Percentiles rank a stretch among this genome's conserved stretches.
Conservation (phyloP, 1,140 invertebrate genomes). For the Cydia fagiglandana region DNA sequence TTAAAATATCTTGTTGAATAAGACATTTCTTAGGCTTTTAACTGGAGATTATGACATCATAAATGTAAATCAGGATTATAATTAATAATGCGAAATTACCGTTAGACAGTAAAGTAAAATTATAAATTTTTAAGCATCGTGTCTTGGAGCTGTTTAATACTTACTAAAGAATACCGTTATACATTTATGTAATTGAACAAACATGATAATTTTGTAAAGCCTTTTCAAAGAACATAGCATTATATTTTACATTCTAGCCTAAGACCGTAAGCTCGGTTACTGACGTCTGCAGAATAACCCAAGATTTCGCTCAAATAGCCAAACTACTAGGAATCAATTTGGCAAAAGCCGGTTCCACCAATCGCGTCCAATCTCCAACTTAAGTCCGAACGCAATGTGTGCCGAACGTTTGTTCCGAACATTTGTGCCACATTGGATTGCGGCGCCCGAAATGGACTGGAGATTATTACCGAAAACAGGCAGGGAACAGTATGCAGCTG, state of each 20-base stretch:
- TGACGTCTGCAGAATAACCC: neutral
- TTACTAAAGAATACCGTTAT: no score
- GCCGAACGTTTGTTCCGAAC: slow-evolving; percentile 41
- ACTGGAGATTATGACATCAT: slow-evolving; percentile 35
- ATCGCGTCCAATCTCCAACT: slow-evolving; percentile 22
- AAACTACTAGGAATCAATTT: slow-evolving; percentile 3
- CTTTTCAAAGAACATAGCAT: neutral
- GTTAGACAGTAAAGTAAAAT: no score
- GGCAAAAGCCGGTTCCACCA: slow-evolving; percentile 3
- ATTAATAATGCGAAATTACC: neutral
- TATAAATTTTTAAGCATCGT: no score
- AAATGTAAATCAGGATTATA: neutral
- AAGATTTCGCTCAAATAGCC: neutral
- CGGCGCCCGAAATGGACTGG: slow-evolving; percentile 44
- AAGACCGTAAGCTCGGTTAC: neutral
- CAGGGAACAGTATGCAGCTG: slow-evolving; percentile 54
- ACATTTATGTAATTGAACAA: no score
- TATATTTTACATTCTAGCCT: neutral
- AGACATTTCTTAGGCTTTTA: neutral
- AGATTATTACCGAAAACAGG: slow-evolving; percentile 53
- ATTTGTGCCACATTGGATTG: slow-evolving; percentile 24
- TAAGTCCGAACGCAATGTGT: neutral
- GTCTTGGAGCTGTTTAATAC: no score
- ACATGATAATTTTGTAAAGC: neutral
- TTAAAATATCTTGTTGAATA: slow-evolving; percentile 38